phyloP scores from a whole-genome alignment of 2,113 vertebrate genomes.

The Lagopus muta region DNA sequence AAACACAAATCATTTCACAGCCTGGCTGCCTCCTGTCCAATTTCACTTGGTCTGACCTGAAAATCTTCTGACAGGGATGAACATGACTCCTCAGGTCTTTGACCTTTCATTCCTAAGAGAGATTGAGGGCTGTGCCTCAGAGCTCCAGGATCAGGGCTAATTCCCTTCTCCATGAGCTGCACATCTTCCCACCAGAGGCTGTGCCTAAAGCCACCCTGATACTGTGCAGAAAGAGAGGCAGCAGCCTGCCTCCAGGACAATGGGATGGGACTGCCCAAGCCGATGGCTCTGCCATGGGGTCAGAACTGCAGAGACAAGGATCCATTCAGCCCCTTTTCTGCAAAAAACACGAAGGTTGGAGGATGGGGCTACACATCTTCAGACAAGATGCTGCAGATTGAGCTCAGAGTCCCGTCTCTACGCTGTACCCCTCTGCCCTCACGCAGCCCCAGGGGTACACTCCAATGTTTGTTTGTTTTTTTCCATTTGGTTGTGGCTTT shows the following conservation, averaged over 20 bases:
- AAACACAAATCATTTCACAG: not conserved
- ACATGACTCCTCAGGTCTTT: not conserved
- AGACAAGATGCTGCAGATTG: not conserved
- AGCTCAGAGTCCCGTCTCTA: not conserved
- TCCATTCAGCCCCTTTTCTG: not conserved
- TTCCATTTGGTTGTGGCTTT: not conserved
- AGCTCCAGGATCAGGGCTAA: not conserved
- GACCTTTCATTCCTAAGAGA: not conserved
- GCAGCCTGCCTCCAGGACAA: not conserved
- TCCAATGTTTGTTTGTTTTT: not conserved
- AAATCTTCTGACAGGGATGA: not conserved
- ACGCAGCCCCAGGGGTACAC: not conserved
- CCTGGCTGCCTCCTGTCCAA: not conserved
- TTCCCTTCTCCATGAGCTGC: not conserved
- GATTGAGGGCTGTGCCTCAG: not conserved
- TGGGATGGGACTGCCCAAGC: not conserved
- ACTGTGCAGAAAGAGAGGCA: not conserved
- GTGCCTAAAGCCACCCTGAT: not conserved
- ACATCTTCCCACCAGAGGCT: not conserved
- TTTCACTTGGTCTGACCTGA: not conserved
- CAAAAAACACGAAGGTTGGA: not conserved
- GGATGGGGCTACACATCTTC: not conserved
- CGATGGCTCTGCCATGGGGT: not conserved
- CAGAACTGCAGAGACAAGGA: not conserved
- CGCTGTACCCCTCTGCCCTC: not conserved